Percentiles rank a stretch among this genome's conserved stretches.
phyloP scores from a whole-genome alignment of 2,888 invertebrate genomes.

The Arge pagana region DNA sequence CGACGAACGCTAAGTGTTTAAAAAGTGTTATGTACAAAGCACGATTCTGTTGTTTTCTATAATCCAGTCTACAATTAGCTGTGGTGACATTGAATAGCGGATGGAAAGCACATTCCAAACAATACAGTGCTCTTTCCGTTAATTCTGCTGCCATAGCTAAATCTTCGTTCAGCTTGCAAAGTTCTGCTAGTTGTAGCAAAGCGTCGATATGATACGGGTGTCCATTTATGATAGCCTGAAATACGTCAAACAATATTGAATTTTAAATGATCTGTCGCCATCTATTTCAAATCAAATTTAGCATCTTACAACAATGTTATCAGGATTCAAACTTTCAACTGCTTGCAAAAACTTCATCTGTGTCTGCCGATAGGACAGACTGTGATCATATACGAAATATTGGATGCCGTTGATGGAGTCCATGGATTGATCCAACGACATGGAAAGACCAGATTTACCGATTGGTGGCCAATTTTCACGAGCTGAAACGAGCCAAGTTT shows the following conservation, averaged over 20 bases:
- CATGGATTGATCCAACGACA: slow-evolving; percentile 66
- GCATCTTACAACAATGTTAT: slow-evolving; percentile 70
- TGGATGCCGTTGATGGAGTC: slow-evolving; percentile 58
- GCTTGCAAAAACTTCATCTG: slow-evolving; percentile 78
- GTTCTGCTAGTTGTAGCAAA: slow-evolving; percentile 78
- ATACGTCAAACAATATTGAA: slow-evolving; percentile 26
- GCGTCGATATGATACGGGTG: slow-evolving; percentile 83
- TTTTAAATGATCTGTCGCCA: not conserved
- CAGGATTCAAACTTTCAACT: slow-evolving; percentile 78
- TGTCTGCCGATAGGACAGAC: slow-evolving; percentile 71
- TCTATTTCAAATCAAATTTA: not conserved
- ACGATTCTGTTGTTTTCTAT: slow-evolving; percentile 80
- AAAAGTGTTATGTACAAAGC: slow-evolving; percentile 80
- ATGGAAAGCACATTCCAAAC: slow-evolving; percentile 79
- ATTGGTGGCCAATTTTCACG: slow-evolving; percentile 75
- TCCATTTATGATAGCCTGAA: slow-evolving; percentile 69
- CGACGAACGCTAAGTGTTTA: slow-evolving; percentile 78
- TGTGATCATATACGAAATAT: slow-evolving; percentile 78
- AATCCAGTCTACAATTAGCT: slow-evolving; percentile 77
- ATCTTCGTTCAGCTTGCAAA: slow-evolving; percentile 79
- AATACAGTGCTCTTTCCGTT: slow-evolving; percentile 77
- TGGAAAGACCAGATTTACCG: slow-evolving; percentile 73
- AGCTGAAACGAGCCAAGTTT: slow-evolving; percentile 71
- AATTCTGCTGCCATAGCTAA: slow-evolving; percentile 77
- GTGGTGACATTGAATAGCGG: slow-evolving; percentile 77